A percentile compares a stretch with the other conserved stretches of the same genome.
These are phyloP conservation scores for Muscina levida DNA, from an alignment of 2,888 invertebrate genomes.

Conservation along the genomic window DNA sequence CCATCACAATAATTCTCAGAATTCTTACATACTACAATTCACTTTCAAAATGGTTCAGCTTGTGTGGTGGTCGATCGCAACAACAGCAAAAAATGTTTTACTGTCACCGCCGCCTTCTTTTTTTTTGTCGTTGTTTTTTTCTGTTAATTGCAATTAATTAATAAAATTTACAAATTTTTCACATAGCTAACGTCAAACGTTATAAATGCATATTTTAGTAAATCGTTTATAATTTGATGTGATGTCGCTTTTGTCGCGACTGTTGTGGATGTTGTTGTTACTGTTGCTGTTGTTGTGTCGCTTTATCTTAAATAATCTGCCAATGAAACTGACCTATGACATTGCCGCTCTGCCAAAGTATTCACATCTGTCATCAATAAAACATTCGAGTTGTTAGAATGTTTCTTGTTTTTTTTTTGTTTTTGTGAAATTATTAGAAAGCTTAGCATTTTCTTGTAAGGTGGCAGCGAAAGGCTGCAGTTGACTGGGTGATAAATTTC, in stretches of 20 bases:
- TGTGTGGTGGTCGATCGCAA: not conserved
- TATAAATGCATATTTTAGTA: not conserved
- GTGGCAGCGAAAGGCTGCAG: not conserved
- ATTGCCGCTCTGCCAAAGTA: not conserved
- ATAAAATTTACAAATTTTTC: constrained; percentile 21
- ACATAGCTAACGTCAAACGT: not conserved
- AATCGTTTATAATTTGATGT: not conserved
- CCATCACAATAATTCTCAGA: no score
- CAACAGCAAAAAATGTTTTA: not conserved
- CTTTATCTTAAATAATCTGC: not conserved
- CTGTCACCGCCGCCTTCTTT: no score
- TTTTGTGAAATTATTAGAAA: not conserved
- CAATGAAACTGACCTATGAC: constrained; percentile 60
- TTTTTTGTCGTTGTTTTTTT: no score
- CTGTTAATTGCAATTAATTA: constrained; percentile 35
- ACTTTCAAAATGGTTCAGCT: not conserved
- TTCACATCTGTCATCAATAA: constrained; percentile 39
- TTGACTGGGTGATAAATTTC: no score
- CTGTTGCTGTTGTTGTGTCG: not conserved
- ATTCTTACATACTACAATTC: no score
- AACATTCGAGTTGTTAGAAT: no score
- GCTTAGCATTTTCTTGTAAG: constrained; percentile 1
- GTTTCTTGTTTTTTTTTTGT: no score
- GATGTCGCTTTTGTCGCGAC: no score
- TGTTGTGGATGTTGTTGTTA: no score